Conservation (phyloP, 2,113 vertebrate species). For the Rhynchopsitta pachyrhyncha region DNA sequence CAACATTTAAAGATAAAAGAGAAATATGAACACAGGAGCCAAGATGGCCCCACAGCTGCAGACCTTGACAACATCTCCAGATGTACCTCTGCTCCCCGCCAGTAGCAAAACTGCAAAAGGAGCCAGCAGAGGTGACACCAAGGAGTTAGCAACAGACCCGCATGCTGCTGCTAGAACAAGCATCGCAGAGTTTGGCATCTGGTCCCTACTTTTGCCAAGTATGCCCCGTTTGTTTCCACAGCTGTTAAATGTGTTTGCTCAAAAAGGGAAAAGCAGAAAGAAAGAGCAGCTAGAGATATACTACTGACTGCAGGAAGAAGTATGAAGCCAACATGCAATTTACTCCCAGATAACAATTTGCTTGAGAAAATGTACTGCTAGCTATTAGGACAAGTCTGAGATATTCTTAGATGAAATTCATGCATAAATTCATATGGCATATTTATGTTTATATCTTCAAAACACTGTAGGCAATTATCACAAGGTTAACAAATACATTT, state of each 20-base stretch:
- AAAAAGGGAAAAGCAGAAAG: constrained; percentile 42
- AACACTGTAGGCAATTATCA: constrained; percentile 51
- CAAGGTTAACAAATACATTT: constrained; percentile 42
- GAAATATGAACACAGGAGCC: not conserved
- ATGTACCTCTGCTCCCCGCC: constrained; percentile 59
- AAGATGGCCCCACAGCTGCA: constrained; percentile 35
- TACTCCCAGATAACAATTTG: constrained; percentile 57
- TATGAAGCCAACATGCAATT: constrained; percentile 52
- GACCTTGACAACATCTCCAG: constrained; percentile 56
- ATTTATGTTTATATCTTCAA: constrained; percentile 48
- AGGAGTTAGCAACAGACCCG: constrained; percentile 48
- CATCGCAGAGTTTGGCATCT: constrained; percentile 70
- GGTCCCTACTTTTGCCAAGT: constrained; percentile 75
- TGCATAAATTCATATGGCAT: constrained; percentile 34
- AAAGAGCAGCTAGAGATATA: constrained; percentile 2
- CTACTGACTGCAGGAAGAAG: constrained; percentile 24
- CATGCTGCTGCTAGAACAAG: constrained; percentile 56
- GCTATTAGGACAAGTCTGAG: constrained; percentile 44
- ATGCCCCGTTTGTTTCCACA: constrained; percentile 77
- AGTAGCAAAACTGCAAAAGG: constrained; percentile 6
- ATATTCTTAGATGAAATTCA: constrained; percentile 16
- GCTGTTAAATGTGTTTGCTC: constrained; percentile 72
- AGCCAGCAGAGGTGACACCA: constrained; percentile 66
- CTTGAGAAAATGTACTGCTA: constrained; percentile 53
- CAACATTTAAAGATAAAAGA: constrained; percentile 25